phyloP scores from a whole-genome alignment of 1,140 invertebrate species.

The Bombus sibiricus region DNA sequence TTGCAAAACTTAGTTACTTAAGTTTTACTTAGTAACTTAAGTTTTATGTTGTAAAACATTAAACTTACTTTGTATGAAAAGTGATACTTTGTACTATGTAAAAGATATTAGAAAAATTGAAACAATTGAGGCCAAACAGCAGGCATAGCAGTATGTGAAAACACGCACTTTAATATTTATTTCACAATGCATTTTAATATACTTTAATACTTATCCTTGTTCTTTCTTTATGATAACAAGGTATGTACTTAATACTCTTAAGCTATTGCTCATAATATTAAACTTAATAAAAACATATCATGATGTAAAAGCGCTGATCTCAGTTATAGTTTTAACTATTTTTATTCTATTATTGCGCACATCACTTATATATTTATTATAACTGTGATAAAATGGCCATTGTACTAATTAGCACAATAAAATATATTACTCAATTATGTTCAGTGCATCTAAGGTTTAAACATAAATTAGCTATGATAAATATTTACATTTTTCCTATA shows the following conservation, averaged over 20 bases:
- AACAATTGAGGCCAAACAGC: constrained; percentile 31
- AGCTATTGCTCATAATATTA: constrained; percentile 25
- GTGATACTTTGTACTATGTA: constrained; percentile 18
- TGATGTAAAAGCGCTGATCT: constrained; percentile 1
- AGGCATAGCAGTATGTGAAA: constrained; percentile 23
- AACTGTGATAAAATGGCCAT: constrained; percentile 78
- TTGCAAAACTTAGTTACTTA: constrained; percentile 70
- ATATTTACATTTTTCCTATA: constrained; percentile 32
- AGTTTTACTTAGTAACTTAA: too few species aligned
- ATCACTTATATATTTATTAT: constrained; percentile 71
- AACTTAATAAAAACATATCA: constrained; percentile 32
- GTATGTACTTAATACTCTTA: constrained; percentile 4
- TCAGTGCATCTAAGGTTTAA: constrained; percentile 33
- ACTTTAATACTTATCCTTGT: constrained; percentile 18
- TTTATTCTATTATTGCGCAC: constrained; percentile 54
- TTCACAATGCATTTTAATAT: constrained; percentile 22
- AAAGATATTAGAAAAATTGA: constrained; percentile 30
- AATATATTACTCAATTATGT: constrained; percentile 50
- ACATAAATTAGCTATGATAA: constrained; percentile 11
- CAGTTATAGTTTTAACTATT: constrained; percentile 30
- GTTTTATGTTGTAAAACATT: background rate
- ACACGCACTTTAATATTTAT: constrained; percentile 33
- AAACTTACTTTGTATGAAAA: constrained; percentile 45
- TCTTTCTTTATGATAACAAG: background rate
- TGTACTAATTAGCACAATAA: constrained; percentile 62